A percentile compares a stretch with the other conserved stretches of the same genome.
These are phyloP conservation scores for Scomber scombrus DNA, from an alignment of 2,113 vertebrate genomes.

Conservation along the genomic window DNA sequence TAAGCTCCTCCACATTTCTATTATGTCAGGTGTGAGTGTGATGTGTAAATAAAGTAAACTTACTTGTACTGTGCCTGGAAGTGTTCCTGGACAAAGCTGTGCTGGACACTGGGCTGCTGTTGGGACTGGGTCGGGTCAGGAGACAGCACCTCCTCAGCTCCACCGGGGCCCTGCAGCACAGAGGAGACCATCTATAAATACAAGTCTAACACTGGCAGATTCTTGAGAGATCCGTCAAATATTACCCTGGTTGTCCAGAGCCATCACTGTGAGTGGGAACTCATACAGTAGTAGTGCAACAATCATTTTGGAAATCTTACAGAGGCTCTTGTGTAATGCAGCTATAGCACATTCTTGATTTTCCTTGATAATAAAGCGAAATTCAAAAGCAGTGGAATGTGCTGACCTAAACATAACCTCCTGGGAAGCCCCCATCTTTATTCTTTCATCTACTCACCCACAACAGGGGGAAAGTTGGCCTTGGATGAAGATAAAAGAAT, in stretches of 20 bases:
- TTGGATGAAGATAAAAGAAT: constrained; percentile 64
- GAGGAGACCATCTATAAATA: constrained; percentile 30
- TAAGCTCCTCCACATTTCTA: neutral
- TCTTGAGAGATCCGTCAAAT: constrained; percentile 1
- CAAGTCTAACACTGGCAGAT: neutral
- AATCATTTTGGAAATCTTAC: neutral
- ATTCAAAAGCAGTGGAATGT: constrained; percentile 28
- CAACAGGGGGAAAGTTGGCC: constrained; percentile 38
- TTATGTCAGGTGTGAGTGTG: neutral
- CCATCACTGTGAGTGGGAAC: neutral
- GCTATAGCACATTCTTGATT: constrained; percentile 2
- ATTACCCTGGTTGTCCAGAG: neutral
- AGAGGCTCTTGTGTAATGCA: neutral
- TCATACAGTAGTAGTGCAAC: neutral
- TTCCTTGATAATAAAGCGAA: constrained; percentile 7
- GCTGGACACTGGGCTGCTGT: constrained; percentile 65
- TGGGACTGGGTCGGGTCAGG: constrained; percentile 60
- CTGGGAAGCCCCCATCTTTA: constrained; percentile 24
- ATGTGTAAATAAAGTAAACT: constrained; percentile 51
- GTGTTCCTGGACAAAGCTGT: constrained; percentile 86
- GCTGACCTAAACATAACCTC: constrained; percentile 26
- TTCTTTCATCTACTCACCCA: constrained; percentile 57
- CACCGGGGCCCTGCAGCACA: constrained; percentile 72
- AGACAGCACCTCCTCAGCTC: constrained; percentile 60
- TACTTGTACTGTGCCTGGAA: constrained; percentile 88